Percentiles rank a stretch among this genome's conserved stretches.
These are phyloP conservation scores for Patella depressa DNA, from an alignment of 2,888 invertebrate genomes.

Conservation along the genomic window DNA sequence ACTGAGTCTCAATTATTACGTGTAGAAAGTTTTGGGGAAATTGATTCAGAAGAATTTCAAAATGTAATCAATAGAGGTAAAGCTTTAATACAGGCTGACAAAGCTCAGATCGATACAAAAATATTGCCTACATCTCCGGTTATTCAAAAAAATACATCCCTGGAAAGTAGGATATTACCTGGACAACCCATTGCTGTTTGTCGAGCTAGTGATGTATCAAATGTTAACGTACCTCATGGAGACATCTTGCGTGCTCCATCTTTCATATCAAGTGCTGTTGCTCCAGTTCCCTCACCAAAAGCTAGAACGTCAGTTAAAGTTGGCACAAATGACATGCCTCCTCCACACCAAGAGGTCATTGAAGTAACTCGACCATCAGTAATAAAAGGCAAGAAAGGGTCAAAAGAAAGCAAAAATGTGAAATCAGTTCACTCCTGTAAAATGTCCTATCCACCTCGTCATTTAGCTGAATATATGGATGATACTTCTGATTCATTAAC, in stretches of 20 bases:
- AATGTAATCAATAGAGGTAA: conserved; percentile 57
- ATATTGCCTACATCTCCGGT: neutral
- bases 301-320: neutral
- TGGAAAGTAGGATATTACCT: neutral
- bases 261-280: conserved; percentile 37
- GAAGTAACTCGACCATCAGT: conserved; percentile 40
- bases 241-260: conserved; percentile 36
- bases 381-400: conserved; percentile 24
- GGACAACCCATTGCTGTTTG: conserved; percentile 28
- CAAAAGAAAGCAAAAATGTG: conserved; percentile 25
- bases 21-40: conserved; percentile 26
- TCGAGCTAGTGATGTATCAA: neutral
- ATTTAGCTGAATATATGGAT: conserved; percentile 37
- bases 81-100: conserved; percentile 34
- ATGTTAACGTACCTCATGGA: neutral
- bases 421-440: conserved; percentile 41
- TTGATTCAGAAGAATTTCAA: conserved; percentile 48
- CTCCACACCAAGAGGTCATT: conserved; percentile 46
- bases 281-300: conserved; percentile 26
- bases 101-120: neutral
- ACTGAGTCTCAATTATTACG: conserved; percentile 42
- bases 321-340: conserved; percentile 39
- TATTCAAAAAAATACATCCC: neutral
- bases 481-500: conserved; percentile 30
- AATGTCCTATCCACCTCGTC: conserved; percentile 37